phyloP scores from a whole-genome alignment of 1,140 invertebrate genomes.

The Lepidotrigona ventralis region DNA sequence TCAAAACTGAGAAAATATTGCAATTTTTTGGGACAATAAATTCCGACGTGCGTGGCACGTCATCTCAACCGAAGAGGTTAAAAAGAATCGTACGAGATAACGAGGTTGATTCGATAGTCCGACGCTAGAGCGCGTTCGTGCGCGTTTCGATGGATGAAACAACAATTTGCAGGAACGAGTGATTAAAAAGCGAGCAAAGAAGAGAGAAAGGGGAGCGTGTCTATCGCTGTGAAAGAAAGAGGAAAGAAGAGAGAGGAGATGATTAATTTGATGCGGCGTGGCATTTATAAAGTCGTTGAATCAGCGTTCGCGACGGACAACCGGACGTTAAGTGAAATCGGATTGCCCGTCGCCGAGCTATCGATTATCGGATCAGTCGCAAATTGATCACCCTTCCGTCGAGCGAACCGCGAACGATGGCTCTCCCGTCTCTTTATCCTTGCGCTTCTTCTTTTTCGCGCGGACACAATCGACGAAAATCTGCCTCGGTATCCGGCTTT shows the following conservation, averaged over 20 bases:
- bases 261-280: neutral
- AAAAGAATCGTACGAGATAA: neutral
- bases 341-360: constrained; percentile 45
- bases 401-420: neutral
- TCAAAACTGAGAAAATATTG: no score
- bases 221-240: no score
- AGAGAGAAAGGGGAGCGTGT: neutral
- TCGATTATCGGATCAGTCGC: constrained; percentile 52
- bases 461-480: neutral
- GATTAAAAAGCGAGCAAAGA: neutral
- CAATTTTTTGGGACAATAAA: no score
- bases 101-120: neutral
- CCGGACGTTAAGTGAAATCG: constrained; percentile 33
- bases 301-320: neutral
- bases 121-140: neutral
- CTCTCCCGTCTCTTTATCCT: neutral
- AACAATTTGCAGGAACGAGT: neutral
- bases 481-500: neutral
- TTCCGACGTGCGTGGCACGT: no score
- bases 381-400: constrained; percentile 42
- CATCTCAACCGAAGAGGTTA: no score
- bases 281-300: neutral
- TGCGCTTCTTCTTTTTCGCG: no score
- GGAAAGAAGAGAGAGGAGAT: rapidly evolving
- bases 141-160: neutral